Conservation (phyloP, 2,888 invertebrate species). For the Elegia similella region DNA sequence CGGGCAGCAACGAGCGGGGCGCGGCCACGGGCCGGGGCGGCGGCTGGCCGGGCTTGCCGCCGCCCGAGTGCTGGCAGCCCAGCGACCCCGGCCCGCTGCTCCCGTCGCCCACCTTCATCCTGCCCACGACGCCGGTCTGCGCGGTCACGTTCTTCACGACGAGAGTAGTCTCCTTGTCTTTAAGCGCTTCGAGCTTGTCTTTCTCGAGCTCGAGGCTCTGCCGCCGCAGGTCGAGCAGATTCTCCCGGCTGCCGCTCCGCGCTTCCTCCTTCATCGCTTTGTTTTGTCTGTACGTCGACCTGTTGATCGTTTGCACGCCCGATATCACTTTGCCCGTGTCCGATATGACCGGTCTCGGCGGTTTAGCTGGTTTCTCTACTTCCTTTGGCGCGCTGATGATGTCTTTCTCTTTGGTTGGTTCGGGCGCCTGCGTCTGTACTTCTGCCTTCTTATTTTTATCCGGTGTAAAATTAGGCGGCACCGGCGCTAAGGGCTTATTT, state of each 20-base stretch:
- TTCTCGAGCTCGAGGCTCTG: slow-evolving; percentile 81
- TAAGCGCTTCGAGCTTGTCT: slow-evolving; percentile 59
- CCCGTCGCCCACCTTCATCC: slow-evolving; percentile 64
- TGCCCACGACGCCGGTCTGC: slow-evolving; percentile 65
- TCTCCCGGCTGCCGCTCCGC: slow-evolving; percentile 63
- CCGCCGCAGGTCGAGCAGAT: slow-evolving; percentile 65
- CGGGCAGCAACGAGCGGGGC: slow-evolving; percentile 64
- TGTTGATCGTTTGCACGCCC: slow-evolving; percentile 83
- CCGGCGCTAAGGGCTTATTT: slow-evolving; percentile 88
- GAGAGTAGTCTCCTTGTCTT: slow-evolving; percentile 52
- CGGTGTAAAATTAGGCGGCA: slow-evolving; percentile 83
- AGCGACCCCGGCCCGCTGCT: slow-evolving; percentile 58
- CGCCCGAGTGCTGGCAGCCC: slow-evolving; percentile 39
- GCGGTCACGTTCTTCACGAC: slow-evolving; percentile 66
- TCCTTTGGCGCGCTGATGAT: slow-evolving; percentile 49
- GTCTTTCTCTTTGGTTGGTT: slow-evolving; percentile 35
- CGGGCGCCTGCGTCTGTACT: slow-evolving; percentile 40
- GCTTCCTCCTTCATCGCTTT: slow-evolving; percentile 74
- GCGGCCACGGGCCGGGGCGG: slow-evolving; percentile 72
- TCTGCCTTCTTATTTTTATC: slow-evolving; percentile 67
- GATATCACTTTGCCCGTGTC: slow-evolving; percentile 73
- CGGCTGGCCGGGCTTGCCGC: slow-evolving; percentile 71
- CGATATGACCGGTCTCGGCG: slow-evolving; percentile 81
- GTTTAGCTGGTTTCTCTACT: slow-evolving; percentile 82
- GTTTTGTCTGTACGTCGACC: slow-evolving; percentile 78